Evolutionary conservation across 2,113 vertebrate genomes (phyloP).

Genomic region (Pachycephala philippinensis): DNA sequence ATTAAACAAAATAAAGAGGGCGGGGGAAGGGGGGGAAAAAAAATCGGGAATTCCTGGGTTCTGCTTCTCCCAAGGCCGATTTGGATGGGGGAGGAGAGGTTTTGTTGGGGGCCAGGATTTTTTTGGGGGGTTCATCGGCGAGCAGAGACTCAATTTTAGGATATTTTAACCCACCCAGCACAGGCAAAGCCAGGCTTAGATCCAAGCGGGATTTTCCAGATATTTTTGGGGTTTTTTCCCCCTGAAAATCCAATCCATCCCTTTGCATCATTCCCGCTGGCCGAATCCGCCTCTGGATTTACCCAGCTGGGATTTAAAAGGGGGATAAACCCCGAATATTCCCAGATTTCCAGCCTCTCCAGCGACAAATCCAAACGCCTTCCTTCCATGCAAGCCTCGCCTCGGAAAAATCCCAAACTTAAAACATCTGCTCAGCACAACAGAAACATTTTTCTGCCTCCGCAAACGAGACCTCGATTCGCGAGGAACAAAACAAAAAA

Average conservation of each 20-base stretch:
- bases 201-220: not conserved
- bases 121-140: not conserved
- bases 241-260: not conserved
- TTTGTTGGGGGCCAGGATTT: not conserved
- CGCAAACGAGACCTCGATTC: not conserved
- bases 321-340: not conserved
- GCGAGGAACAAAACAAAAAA: not conserved
- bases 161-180: not conserved
- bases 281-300: not conserved
- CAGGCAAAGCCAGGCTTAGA: not conserved
- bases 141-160: not conserved
- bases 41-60: not conserved
- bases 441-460: not conserved
- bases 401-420: not conserved
- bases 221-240: not conserved
- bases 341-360: not conserved
- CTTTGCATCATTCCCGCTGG: not conserved
- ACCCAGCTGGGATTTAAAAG: not conserved
- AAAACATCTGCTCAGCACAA: conserved; percentile 36
- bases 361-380: not conserved
- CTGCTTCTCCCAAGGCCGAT: not conserved
- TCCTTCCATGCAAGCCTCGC: not conserved
- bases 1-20: not conserved
- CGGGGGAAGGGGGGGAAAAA: fast-evolving
- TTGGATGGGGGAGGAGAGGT: not conserved